Evolutionary conservation across 2,113 vertebrate genomes (phyloP).

Genomic region (Notarius quadriscutis): DNA sequence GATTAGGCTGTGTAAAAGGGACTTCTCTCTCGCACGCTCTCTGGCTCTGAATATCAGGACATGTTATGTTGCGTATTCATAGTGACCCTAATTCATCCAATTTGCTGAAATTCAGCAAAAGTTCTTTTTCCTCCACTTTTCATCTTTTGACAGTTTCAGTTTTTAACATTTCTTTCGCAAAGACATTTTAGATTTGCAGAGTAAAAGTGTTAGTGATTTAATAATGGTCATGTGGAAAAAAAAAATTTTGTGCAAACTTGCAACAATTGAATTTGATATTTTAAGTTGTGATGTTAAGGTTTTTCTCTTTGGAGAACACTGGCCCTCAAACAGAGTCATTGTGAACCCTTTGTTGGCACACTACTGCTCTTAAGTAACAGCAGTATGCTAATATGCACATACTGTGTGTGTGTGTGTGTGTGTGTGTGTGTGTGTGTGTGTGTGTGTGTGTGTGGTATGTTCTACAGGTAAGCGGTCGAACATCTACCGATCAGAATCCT

Average conservation of each 20-base stretch:
- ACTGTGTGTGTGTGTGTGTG: neutral
- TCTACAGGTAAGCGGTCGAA: constrained; percentile 86
- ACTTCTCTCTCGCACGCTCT: neutral
- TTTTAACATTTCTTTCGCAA: neutral
- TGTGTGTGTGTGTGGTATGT: constrained; percentile 31
- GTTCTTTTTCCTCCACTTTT: neutral
- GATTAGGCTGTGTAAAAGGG: too few relatives aligned
- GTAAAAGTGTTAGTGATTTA: neutral
- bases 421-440: constrained; percentile 24
- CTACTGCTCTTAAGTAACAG: neutral
- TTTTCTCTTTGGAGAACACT: neutral
- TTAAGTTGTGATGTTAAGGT: neutral
- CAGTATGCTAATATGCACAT: neutral
- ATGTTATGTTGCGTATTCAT: neutral
- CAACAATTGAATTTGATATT: neutral
- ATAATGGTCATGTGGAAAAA: neutral
- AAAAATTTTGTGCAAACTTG: neutral
- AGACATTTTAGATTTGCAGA: neutral
- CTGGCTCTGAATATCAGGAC: neutral
- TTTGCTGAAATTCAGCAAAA: neutral
- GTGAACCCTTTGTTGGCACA: neutral
- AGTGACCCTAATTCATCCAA: neutral
- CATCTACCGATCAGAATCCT: constrained; percentile 86
- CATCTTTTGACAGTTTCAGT: neutral
- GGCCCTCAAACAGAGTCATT: neutral